These are phyloP conservation scores for Ormyrus nitidulus DNA, from an alignment of 2,888 invertebrate species.

Conservation along the genomic window DNA sequence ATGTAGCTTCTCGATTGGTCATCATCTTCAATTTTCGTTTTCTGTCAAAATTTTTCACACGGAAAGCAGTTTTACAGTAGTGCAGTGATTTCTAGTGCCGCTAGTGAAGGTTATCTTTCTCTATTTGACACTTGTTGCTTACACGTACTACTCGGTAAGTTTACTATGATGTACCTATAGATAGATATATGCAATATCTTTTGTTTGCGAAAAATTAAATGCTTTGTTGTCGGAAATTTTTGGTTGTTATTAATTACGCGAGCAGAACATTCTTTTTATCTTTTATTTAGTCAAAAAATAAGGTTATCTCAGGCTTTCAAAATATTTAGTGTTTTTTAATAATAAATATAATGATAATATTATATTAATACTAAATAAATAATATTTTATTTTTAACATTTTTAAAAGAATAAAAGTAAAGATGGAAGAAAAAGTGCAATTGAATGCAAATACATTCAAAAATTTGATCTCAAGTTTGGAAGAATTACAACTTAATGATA, in stretches of 20 bases:
- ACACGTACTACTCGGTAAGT: neutral
- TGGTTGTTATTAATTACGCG: too few relatives aligned
- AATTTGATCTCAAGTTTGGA: slow-evolving; percentile 46
- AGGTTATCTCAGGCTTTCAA: too few relatives aligned
- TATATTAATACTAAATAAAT: neutral
- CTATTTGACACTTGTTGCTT: slow-evolving; percentile 43
- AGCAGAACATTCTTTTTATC: too few relatives aligned
- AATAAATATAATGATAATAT: too few relatives aligned
- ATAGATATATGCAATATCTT: neutral
- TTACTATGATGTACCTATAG: too few relatives aligned
- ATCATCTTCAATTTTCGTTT: neutral
- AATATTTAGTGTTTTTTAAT: too few relatives aligned
- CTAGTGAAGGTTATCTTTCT: too few relatives aligned
- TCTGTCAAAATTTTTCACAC: neutral
- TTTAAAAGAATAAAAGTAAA: slow-evolving; percentile 12
- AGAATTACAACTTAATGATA: slow-evolving; percentile 49
- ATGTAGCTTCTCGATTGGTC: neutral
- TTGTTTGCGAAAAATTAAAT: neutral
- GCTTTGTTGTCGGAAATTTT: neutral
- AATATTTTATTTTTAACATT: slow-evolving; percentile 6
- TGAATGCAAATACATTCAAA: slow-evolving; percentile 33
- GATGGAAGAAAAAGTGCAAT: slow-evolving; percentile 50
- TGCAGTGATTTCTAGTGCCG: too few relatives aligned
- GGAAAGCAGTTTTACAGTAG: too few relatives aligned
- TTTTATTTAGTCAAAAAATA: too few relatives aligned